These are phyloP conservation scores for Talpa occidentalis DNA, from an alignment of 2,113 vertebrate species.

Conservation along the genomic window DNA sequence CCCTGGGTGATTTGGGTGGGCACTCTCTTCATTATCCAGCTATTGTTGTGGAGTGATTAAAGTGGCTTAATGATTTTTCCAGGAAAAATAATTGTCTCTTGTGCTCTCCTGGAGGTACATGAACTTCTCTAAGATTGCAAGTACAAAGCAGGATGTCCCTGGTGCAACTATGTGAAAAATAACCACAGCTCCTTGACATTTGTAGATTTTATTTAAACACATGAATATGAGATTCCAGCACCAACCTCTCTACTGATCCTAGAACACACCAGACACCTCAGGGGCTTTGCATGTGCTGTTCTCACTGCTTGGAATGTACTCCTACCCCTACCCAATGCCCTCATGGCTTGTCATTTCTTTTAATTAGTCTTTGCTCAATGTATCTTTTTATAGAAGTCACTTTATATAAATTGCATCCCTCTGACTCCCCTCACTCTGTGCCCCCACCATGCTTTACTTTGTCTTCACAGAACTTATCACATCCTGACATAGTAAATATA, in stretches of 20 bases:
- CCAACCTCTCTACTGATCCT: not conserved
- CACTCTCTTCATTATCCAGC: not conserved
- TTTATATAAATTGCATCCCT: not conserved
- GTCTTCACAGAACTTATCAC: not conserved
- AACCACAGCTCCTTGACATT: not conserved
- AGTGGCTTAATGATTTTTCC: not conserved
- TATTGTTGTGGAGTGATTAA: not conserved
- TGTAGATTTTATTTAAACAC: not conserved
- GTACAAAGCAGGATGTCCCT: not conserved
- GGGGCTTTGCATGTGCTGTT: not conserved
- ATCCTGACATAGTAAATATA: not conserved
- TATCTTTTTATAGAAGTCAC: not conserved
- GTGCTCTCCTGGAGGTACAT: not conserved
- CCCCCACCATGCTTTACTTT: not conserved
- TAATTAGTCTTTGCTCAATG: not conserved
- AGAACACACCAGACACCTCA: not conserved
- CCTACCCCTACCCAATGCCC: too few species aligned
- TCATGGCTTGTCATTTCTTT: not conserved
- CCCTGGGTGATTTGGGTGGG: not conserved
- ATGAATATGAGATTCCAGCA: not conserved
- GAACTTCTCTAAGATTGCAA: not conserved
- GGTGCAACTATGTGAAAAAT: not conserved
- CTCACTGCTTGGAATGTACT: not conserved
- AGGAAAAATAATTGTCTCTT: not conserved
- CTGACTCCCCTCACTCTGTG: not conserved